Percentiles rank a stretch among this genome's conserved stretches.
These are phyloP conservation scores for Euzophera pinguis DNA, from an alignment of 2,888 invertebrate species.

Conservation along the genomic window DNA sequence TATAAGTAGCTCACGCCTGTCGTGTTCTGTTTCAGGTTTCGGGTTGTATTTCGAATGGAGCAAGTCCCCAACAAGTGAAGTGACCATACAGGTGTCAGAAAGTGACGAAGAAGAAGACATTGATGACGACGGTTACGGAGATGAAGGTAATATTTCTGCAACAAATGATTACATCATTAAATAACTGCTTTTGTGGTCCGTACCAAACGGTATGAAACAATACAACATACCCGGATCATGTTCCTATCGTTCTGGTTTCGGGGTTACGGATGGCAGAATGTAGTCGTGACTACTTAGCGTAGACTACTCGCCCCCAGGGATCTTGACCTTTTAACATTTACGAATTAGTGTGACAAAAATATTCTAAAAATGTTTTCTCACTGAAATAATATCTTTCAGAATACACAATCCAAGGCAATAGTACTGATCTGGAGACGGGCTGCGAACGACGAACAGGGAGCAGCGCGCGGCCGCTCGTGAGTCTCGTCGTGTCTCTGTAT, in stretches of 20 bases:
- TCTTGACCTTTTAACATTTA: too few relatives aligned
- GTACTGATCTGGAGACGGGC: slow-evolving; percentile 51
- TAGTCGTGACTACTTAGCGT: too few relatives aligned
- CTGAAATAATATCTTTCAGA: slow-evolving; percentile 28
- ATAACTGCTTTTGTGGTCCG: too few relatives aligned
- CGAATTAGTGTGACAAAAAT: too few relatives aligned
- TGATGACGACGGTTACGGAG: slow-evolving; percentile 82
- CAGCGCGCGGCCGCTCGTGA: slow-evolving; percentile 78
- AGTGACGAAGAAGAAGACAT: slow-evolving; percentile 95
- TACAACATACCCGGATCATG: too few relatives aligned
- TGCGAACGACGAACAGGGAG: slow-evolving; percentile 34
- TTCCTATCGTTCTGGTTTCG: too few relatives aligned
- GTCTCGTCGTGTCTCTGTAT: slow-evolving; percentile 96
- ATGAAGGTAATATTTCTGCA: slow-evolving; percentile 41
- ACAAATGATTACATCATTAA: too few relatives aligned
- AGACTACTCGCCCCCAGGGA: too few relatives aligned
- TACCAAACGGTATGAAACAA: too few relatives aligned
- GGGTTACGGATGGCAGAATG: too few relatives aligned
- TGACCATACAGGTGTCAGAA: slow-evolving; percentile 97
- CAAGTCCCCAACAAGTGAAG: slow-evolving; percentile 90
- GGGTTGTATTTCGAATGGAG: slow-evolving; percentile 99
- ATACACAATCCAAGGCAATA: slow-evolving; percentile 36
- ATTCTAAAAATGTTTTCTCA: neutral
- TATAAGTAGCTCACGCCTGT: too few relatives aligned
- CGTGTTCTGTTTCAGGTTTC: slow-evolving; percentile 81